A percentile compares a stretch with the other conserved stretches of the same genome.
These are phyloP conservation scores for Charadrius vociferus DNA, from an alignment of 2,113 vertebrate genomes.

Conservation along the genomic window DNA sequence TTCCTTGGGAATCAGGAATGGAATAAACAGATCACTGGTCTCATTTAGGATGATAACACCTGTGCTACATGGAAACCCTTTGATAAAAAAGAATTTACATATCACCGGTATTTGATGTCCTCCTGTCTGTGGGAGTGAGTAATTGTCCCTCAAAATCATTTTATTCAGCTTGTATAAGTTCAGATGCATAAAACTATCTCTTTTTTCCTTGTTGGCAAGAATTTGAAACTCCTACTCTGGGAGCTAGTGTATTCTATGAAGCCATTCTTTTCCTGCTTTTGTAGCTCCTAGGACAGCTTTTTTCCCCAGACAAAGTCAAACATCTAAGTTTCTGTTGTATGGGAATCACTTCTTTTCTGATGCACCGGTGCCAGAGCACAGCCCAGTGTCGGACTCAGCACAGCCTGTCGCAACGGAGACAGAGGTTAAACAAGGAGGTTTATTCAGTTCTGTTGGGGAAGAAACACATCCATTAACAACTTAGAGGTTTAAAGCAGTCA, in stretches of 20 bases:
- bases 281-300: slow-evolving; percentile 59
- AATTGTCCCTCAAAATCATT: not conserved
- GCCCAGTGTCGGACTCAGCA: not conserved
- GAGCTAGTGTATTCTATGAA: slow-evolving; percentile 14
- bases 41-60: not conserved
- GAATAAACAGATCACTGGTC: not conserved
- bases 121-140: not conserved
- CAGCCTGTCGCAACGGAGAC: not conserved
- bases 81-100: not conserved
- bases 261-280: slow-evolving; percentile 58
- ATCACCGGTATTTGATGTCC: not conserved
- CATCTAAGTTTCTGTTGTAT: slow-evolving; percentile 50
- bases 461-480: slow-evolving; percentile 59
- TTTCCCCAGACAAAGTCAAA: slow-evolving; percentile 51
- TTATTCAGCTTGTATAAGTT: not conserved
- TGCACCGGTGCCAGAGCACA: not conserved
- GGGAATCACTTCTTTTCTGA: slow-evolving; percentile 35
- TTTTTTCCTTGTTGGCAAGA: slow-evolving; percentile 14
- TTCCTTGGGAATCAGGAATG: not conserved
- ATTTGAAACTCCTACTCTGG: slow-evolving; percentile 7
- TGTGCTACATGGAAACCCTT: not conserved
- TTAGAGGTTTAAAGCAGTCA: slow-evolving; percentile 50
- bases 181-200: not conserved
- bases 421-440: slow-evolving; percentile 69
- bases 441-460: slow-evolving; percentile 58